These are phyloP conservation scores for Cyprinus carpio DNA, from an alignment of 2,113 vertebrate species.

Conservation along the genomic window DNA sequence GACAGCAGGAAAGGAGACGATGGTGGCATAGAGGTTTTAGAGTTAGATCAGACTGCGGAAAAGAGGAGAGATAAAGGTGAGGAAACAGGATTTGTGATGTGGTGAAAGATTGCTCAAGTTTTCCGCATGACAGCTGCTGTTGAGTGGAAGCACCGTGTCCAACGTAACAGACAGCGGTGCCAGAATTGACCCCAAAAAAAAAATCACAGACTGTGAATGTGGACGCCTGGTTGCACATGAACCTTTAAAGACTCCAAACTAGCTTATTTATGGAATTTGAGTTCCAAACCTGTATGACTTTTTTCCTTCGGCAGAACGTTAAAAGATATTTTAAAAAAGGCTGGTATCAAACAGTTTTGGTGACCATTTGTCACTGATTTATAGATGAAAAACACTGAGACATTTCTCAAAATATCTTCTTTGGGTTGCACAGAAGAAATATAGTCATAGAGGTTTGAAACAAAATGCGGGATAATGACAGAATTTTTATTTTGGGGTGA, in stretches of 20 bases:
- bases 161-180: not conserved
- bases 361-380: not conserved
- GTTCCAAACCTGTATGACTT: not conserved
- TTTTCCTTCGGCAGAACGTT: not conserved
- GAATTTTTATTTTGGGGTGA: too few species aligned
- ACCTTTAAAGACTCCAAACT: not conserved
- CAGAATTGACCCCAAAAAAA: not conserved
- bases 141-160: not conserved
- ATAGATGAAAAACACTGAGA: not conserved
- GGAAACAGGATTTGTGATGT: constrained; percentile 6
- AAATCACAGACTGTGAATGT: constrained; percentile 22
- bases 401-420: too few species aligned
- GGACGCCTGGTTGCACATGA: not conserved
- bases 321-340: not conserved
- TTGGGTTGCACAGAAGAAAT: too few species aligned
- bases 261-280: not conserved
- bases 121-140: not conserved
- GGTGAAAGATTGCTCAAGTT: constrained; percentile 4
- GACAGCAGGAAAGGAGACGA: constrained; percentile 43
- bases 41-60: constrained; percentile 22
- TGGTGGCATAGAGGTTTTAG: constrained; percentile 22
- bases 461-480: too few species aligned
- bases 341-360: not conserved
- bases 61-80: constrained; percentile 4
- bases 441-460: too few species aligned